Evolutionary conservation across 2,888 invertebrate species (phyloP).

Genomic region (Agrenia bidenticulata): DNA sequence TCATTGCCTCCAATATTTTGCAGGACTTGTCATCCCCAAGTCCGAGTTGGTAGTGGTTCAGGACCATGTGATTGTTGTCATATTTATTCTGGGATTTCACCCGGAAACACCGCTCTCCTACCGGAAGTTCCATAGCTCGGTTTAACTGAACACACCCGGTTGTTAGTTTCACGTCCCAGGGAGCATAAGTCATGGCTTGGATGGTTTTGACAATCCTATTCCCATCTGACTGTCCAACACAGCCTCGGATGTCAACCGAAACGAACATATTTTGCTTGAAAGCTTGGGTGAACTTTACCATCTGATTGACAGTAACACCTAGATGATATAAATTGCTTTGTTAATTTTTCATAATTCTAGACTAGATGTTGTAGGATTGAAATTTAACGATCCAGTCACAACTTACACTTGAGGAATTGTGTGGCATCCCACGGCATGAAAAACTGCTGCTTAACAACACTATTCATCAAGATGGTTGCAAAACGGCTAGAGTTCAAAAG

Average conservation of each 20-base stretch:
- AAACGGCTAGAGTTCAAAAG: too few species aligned
- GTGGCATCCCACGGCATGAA: too few species aligned
- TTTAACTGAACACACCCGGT: not conserved
- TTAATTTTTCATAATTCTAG: too few species aligned
- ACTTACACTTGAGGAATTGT: too few species aligned
- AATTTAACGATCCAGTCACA: too few species aligned
- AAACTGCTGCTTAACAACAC: too few species aligned
- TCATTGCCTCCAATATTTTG: not conserved
- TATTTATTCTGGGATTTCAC: constrained; percentile 6
- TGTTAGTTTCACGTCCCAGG: constrained; percentile 11
- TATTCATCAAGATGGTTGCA: too few species aligned
- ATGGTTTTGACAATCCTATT: not conserved
- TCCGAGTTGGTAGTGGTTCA: constrained; percentile 27
- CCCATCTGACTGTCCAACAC: constrained; percentile 16
- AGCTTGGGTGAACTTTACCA: too few species aligned
- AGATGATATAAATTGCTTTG: too few species aligned
- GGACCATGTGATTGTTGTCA: constrained; percentile 9
- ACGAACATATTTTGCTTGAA: not conserved
- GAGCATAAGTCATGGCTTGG: not conserved
- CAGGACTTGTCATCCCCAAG: too few species aligned
- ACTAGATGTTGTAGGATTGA: too few species aligned
- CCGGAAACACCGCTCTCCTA: constrained; percentile 24
- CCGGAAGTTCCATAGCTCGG: constrained; percentile 9
- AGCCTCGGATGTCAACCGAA: constrained; percentile 18
- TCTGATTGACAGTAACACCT: too few species aligned